These are phyloP conservation scores for Eupithecia inturbata DNA, from an alignment of 2,888 invertebrate species.

Conservation along the genomic window DNA sequence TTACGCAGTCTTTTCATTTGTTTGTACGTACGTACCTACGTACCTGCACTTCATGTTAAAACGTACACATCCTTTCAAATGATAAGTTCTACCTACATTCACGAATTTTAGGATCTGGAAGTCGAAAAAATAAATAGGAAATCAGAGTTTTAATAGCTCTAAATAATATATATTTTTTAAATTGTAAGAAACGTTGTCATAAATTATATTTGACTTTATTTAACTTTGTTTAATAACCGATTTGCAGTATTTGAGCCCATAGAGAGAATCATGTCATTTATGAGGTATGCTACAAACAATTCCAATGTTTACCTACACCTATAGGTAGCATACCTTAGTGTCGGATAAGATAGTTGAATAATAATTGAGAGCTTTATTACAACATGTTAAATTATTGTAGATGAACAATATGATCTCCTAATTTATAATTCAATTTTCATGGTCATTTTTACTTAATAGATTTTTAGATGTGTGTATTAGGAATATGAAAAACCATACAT, in stretches of 20 bases:
- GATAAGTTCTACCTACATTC: background rate
- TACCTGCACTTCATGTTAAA: background rate
- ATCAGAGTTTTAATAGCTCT: constrained; percentile 59
- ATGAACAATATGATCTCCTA: constrained; percentile 81
- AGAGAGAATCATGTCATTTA: constrained; percentile 49
- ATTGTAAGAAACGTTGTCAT: constrained; percentile 26
- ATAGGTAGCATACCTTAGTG: constrained; percentile 60
- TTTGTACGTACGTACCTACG: background rate
- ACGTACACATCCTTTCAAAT: background rate
- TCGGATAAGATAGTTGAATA: constrained; percentile 59
- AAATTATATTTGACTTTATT: constrained; percentile 26
- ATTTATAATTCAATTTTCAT: constrained; percentile 82
- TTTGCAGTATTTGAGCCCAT: constrained; percentile 64
- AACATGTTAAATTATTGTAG: constrained; percentile 78
- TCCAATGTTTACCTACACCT: background rate
- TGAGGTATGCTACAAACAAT: background rate
- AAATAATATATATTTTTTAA: constrained; percentile 30
- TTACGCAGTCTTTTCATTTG: background rate
- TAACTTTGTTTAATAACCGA: constrained; percentile 33
- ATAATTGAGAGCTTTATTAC: constrained; percentile 73
- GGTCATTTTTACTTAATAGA: constrained; percentile 83
- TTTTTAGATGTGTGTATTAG: constrained; percentile 73
- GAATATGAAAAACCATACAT: constrained; percentile 64
- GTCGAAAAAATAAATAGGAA: background rate
- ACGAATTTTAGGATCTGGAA: background rate